Percentiles rank a stretch among this genome's conserved stretches.
Evolutionary conservation across 2,888 invertebrate species (phyloP).

Genomic region (Gandaritis pyraliata): DNA sequence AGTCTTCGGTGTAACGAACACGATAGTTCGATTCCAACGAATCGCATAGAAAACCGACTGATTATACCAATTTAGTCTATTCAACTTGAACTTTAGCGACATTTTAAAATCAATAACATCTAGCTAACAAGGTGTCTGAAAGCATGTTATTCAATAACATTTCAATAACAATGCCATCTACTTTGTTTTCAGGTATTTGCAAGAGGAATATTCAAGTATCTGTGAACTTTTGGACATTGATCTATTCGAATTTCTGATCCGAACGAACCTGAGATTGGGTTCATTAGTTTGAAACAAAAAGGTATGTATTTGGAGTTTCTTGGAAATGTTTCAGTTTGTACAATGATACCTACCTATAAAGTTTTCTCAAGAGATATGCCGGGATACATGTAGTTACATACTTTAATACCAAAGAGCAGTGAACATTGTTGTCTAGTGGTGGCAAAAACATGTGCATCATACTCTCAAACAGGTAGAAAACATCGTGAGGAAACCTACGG

Average conservation of each 20-base stretch:
- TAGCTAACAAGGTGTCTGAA: background rate
- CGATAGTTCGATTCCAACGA: constrained; percentile 13
- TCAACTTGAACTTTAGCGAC: constrained; percentile 17
- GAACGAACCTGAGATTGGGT: constrained; percentile 12
- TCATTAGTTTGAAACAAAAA: constrained; percentile 10
- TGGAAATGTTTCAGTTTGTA: background rate
- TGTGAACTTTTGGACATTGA: constrained; percentile 26
- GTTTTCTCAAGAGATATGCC: no score
- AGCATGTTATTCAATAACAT: no score
- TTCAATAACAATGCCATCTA: constrained; percentile 18
- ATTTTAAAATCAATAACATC: constrained; percentile 22
- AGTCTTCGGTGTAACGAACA: constrained; percentile 13
- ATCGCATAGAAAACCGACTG: constrained; percentile 9
- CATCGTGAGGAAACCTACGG: no score
- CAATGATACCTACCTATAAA: background rate
- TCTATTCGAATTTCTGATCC: constrained; percentile 10
- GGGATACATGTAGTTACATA: no score
- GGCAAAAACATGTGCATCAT: no score
- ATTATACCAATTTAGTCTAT: constrained; percentile 33
- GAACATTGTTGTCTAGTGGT: no score
- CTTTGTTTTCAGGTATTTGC: constrained; percentile 20
- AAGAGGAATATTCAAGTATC: constrained; percentile 27
- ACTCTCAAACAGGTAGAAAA: no score
- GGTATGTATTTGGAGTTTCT: constrained; percentile 3
- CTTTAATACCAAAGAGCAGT: no score